Conservation (phyloP, 2,888 invertebrate genomes). For the Acrobasis consociella region DNA sequence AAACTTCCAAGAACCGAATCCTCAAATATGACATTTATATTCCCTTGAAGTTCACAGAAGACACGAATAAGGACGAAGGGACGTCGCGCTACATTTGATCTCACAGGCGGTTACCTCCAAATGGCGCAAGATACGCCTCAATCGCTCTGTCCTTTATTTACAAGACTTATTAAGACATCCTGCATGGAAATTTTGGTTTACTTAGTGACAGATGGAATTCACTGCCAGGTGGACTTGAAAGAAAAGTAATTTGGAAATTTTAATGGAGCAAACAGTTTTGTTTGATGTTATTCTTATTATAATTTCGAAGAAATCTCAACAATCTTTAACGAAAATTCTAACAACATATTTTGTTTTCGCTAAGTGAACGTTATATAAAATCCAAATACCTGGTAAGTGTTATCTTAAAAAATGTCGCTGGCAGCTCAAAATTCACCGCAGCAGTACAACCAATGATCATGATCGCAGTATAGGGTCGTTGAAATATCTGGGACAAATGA, state of each 20-base stretch:
- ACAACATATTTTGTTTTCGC: no score
- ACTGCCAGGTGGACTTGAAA: neutral
- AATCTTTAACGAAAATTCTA: no score
- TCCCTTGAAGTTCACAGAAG: constrained; percentile 22
- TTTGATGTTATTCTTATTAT: neutral
- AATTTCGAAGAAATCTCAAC: neutral
- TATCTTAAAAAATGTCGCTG: no score
- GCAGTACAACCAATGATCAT: no score
- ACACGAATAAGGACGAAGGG: constrained; percentile 22
- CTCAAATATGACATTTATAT: constrained; percentile 20
- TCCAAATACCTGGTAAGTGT: no score
- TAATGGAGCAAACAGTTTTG: neutral
- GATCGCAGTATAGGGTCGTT: no score
- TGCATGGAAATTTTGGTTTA: constrained; percentile 19
- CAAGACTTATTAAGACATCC: constrained; percentile 26
- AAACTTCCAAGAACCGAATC: neutral
- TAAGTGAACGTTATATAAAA: no score
- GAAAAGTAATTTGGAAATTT: neutral
- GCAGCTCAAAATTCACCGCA: no score
- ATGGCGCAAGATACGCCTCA: constrained; percentile 51
- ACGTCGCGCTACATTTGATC: constrained; percentile 35
- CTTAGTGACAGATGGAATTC: neutral
- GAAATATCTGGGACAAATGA: no score
- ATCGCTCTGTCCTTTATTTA: constrained; percentile 42
- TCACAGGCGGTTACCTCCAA: constrained; percentile 48